These are phyloP conservation scores for Odontamblyopus lacepedii DNA, from an alignment of 2,797 vertebrate species.

Conservation along the genomic window DNA sequence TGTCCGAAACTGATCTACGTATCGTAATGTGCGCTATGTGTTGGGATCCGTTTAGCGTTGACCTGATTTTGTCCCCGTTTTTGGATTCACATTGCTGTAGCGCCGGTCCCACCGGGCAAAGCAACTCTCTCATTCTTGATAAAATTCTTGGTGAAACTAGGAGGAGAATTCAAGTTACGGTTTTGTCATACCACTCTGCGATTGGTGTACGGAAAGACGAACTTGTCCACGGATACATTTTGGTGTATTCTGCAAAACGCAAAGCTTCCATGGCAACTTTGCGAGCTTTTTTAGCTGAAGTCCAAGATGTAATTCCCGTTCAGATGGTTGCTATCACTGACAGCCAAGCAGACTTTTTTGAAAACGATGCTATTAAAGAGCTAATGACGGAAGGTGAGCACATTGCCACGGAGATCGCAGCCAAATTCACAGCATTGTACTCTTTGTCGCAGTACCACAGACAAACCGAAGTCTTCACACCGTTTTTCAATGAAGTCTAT, in stretches of 20 bases:
- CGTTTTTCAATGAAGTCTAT: constrained; percentile 96
- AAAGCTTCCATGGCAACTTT: constrained; percentile 99
- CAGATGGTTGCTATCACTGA: constrained; percentile 98
- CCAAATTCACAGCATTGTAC: constrained; percentile 97
- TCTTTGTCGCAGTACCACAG: constrained; percentile 97
- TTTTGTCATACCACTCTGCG: constrained; percentile 96
- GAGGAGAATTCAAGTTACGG: constrained; percentile 93
- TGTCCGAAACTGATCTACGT: constrained; percentile 93
- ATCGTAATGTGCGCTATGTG: constrained; percentile 99
- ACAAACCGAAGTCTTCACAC: constrained; percentile 95
- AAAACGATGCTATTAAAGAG: constrained; percentile 97
- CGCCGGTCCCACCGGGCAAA: constrained; percentile 93
- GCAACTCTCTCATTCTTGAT: constrained; percentile 94
- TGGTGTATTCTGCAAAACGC: constrained; percentile 96
- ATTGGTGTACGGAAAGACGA: constrained; percentile 97
- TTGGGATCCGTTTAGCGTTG: constrained; percentile 97
- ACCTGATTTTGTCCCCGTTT: constrained; percentile 98
- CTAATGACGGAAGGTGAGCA: constrained; percentile 99
- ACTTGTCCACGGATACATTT: constrained; percentile 96
- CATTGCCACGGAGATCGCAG: constrained; percentile 96
- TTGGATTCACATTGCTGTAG: constrained; percentile 96
- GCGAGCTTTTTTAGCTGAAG: constrained; percentile 94
- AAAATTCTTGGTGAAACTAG: constrained; percentile 97
- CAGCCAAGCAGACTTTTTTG: constrained; percentile 98
- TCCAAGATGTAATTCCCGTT: constrained; percentile 97